A percentile compares a stretch with the other conserved stretches of the same genome.
phyloP scores from a whole-genome alignment of 2,888 invertebrate genomes.

The Andrena bicolor region DNA sequence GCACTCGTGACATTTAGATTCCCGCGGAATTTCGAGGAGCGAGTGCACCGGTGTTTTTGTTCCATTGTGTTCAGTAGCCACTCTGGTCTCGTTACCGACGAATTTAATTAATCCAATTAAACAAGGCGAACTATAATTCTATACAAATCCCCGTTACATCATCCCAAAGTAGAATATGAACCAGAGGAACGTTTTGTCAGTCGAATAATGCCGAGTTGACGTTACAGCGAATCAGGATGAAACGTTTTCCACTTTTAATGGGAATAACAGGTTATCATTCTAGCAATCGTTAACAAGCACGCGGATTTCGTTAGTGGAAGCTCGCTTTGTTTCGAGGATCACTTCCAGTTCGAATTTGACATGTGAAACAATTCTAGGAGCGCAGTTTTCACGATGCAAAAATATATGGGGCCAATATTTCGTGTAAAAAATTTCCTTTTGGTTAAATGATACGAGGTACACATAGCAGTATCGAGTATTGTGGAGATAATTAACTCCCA shows the following conservation, averaged over 20 bases:
- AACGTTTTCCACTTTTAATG: constrained; percentile 59
- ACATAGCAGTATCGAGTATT: background rate
- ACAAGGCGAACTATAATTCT: constrained; percentile 50
- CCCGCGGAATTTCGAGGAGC: background rate
- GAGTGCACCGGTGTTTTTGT: constrained; percentile 17
- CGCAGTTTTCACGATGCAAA: background rate
- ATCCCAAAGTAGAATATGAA: constrained; percentile 34
- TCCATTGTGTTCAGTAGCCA: constrained; percentile 1
- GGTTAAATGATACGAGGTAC: background rate
- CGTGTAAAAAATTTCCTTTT: background rate
- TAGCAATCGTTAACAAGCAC: constrained; percentile 68
- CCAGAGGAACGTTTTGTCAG: constrained; percentile 35
- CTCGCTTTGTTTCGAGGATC: constrained; percentile 45
- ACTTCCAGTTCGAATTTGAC: constrained; percentile 11
- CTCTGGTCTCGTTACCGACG: constrained; percentile 54
- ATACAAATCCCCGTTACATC: constrained; percentile 50
- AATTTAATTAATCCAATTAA: constrained; percentile 65
- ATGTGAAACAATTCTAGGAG: background rate
- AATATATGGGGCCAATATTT: background rate
- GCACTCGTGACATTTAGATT: constrained; percentile 22
- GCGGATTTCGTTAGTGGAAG: constrained; percentile 48
- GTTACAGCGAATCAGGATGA: constrained; percentile 51
- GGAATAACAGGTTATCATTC: constrained; percentile 60
- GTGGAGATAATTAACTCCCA: background rate
- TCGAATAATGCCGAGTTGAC: constrained; percentile 45